phyloP scores from a whole-genome alignment of 2,888 invertebrate genomes.

The Microctonus hyperodae region DNA sequence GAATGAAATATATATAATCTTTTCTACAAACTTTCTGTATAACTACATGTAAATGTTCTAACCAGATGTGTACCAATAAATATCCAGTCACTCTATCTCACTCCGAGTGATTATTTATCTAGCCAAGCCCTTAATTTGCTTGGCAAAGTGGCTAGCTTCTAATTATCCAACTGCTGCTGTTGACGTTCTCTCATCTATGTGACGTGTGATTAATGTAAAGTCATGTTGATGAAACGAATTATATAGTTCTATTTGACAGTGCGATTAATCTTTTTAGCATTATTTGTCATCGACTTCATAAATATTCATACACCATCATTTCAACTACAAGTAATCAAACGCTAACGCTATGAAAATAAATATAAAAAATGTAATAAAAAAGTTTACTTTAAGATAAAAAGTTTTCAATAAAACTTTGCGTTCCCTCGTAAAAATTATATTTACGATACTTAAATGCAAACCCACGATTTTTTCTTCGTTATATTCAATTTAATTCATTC shows the following conservation, averaged over 20 bases:
- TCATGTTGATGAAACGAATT: slow-evolving; percentile 30
- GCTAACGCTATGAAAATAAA: neutral
- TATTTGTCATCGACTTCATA: neutral
- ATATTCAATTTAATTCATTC: too few species aligned
- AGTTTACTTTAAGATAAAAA: too few species aligned
- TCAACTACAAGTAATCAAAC: neutral
- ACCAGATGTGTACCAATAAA: slow-evolving; percentile 22
- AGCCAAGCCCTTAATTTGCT: slow-evolving; percentile 28
- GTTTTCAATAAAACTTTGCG: neutral
- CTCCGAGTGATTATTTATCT: slow-evolving; percentile 32
- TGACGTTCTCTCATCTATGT: slow-evolving; percentile 14
- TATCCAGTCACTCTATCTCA: slow-evolving; percentile 27
- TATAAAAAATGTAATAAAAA: neutral
- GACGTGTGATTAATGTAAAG: slow-evolving; percentile 24
- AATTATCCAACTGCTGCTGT: slow-evolving; percentile 24
- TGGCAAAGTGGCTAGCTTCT: slow-evolving; percentile 30
- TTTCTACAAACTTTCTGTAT: neutral
- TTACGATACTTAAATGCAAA: too few species aligned
- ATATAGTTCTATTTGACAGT: slow-evolving; percentile 4
- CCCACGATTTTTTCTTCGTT: too few species aligned
- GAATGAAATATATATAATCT: too few species aligned
- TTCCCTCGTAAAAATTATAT: too few species aligned
- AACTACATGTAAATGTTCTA: neutral
- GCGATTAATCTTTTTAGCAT: slow-evolving; percentile 22
- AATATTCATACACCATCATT: slow-evolving; percentile 14